Base-by-base conservation (phyloP, 2,888 invertebrate genomes). In the Zaprionus bogoriensis region DNA sequence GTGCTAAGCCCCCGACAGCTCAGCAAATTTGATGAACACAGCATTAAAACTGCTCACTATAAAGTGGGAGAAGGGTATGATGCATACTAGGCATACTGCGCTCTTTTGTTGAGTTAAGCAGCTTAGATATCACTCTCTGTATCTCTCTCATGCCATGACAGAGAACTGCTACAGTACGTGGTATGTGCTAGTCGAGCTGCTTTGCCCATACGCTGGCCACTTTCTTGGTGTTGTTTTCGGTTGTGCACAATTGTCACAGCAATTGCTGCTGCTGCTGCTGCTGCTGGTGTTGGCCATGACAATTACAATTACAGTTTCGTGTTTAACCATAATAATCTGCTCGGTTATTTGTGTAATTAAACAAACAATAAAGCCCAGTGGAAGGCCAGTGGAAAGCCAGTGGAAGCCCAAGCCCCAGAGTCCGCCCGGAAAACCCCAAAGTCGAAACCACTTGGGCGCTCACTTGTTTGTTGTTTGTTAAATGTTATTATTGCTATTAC, bases 251-350 rank as follows among this genome's bases (percentile, higher is more conserved):
- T 67, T 80, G 82, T 76, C 74, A 55, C 45, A 71, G 74, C 79
- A 74, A 65, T 79, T 71, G 67, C 66, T 72, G 53, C 52, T n/a
- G n/a, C n/a, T n/a, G n/a, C n/a, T n/a, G n/a, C n/a, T n/a, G n/a
- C n/a, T n/a, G n/a, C n/a, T n/a, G n/a, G 55, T 36, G 32, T 14
- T 65, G 77, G 59, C 47, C 76, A 78, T 71, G 67, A 81, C 81
- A 78, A 76, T 81, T 58, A 44, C 58, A 58, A 58, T 58, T 81
- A 84, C 78, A 76, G 68, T 81, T 78, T 74, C 81, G 78, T 80
- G 84, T 81, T 84, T 84, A 81, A 84, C 80, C 80, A 78, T 84
- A 80, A 84, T 80, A 80, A 76, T 80, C 80, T 84, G 84, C 68
- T 64, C 71, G 58, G 71, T 71, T 81, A 76, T 81, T 84, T 81